phyloP scores from a whole-genome alignment of 2,888 invertebrate species.

The Chironomus tentans region DNA sequence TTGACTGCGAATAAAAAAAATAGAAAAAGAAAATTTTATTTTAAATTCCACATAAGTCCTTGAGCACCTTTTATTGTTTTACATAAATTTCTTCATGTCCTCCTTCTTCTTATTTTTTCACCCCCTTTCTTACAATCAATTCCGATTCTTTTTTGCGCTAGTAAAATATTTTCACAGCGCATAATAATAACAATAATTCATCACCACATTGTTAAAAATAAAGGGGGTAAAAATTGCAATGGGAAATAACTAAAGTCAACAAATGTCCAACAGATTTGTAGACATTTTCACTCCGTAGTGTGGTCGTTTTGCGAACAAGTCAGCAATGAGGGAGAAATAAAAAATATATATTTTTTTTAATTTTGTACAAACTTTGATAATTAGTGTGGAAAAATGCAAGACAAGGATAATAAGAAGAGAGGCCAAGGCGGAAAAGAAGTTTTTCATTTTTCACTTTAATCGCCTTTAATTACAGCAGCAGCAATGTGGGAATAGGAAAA shows the following conservation, averaged over 20 bases:
- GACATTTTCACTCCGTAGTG: background rate
- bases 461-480: slow-evolving; percentile 17
- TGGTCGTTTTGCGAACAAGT: background rate
- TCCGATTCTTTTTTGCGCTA: background rate
- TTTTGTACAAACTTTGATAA: slow-evolving; percentile 25
- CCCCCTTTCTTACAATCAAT: background rate
- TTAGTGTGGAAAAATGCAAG: background rate
- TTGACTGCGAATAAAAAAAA: slow-evolving; percentile 61
- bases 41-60: background rate
- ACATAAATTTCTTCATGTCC: slow-evolving; percentile 5
- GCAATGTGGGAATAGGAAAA: background rate
- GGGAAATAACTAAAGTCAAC: background rate
- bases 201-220: background rate
- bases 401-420: background rate
- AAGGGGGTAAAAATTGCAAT: background rate
- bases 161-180: background rate
- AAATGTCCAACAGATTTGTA: slow-evolving; percentile 12
- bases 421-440: background rate
- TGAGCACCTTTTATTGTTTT: background rate
- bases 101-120: background rate
- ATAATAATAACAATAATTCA: slow-evolving; percentile 15
- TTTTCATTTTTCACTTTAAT: slow-evolving; percentile 26
- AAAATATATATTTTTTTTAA: slow-evolving; percentile 18
- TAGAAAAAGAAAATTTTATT: slow-evolving; percentile 32
- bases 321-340: background rate